Percentiles rank a stretch among this genome's conserved stretches.
Conservation (phyloP, 2,888 invertebrate genomes). For the Andrena bucephala region DNA sequence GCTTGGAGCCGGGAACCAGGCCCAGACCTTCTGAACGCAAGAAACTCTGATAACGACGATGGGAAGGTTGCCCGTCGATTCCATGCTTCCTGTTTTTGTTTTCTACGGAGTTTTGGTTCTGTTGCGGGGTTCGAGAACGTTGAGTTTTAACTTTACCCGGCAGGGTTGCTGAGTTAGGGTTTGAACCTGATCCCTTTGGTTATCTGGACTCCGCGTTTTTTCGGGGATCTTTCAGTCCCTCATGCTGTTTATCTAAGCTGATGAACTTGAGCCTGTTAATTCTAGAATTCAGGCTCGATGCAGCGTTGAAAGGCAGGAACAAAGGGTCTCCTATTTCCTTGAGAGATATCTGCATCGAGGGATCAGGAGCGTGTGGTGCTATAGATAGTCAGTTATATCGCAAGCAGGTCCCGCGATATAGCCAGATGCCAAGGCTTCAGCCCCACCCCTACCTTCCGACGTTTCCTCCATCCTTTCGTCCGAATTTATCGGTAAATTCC, state of each 20-base stretch:
- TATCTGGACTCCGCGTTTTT: too few relatives aligned
- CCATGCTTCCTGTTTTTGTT: constrained; percentile 17
- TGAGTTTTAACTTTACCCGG: background rate
- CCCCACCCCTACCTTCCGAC: constrained; percentile 28
- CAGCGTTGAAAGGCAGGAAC: background rate
- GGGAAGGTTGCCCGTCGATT: background rate
- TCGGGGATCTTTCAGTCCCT: too few relatives aligned
- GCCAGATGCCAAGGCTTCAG: constrained; percentile 69
- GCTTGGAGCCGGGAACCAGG: background rate
- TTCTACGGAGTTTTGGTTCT: background rate
- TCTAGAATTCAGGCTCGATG: background rate
- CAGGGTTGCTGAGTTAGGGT: too few relatives aligned
- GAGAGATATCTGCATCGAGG: constrained; percentile 1
- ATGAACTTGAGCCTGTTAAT: too few relatives aligned
- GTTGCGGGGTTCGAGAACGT: background rate
- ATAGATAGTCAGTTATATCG: constrained; percentile 61
- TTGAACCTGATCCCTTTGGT: too few relatives aligned
- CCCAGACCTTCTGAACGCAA: background rate
- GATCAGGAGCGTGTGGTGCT: constrained; percentile 47
- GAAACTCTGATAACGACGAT: constrained; percentile 2
- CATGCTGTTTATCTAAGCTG: too few relatives aligned
- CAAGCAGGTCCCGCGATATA: constrained; percentile 73
- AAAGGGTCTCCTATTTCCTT: background rate
- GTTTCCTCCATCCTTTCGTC: constrained; percentile 35
- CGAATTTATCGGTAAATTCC: constrained; percentile 70